Base-by-base conservation (phyloP, 1,140 invertebrate species). In the Drosophila equinoxialis region DNA sequence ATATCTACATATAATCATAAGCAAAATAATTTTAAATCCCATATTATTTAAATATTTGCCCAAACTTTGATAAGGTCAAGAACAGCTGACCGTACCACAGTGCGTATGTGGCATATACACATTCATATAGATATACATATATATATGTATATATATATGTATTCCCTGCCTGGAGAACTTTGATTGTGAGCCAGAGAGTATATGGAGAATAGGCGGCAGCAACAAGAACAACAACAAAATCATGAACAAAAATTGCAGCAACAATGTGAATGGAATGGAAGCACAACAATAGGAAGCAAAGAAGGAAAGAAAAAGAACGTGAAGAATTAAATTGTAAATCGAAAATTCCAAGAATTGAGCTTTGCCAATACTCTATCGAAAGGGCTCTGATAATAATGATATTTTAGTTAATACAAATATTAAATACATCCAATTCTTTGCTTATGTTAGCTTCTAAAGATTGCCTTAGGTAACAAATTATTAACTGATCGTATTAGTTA, bases 321-420 rank as follows among this genome's bases (percentile, higher is more conserved):
- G 69, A 80, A 87, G 83, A 87, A 71, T 71, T 84, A 89, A 87
- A 87, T 89, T 87, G 84, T 89, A 87, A 87, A 87, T 89, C 84
- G 84, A 89, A 30, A 87, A 89, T 89, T 89, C 84, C 84, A 84
- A 84, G 84, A 89, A 89, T 59, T 75, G 74, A 68, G 80, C 74
- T 84, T 73, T 81, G 74, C 14, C 14, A 20, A 48, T 51, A 51
- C 45, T 23, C 45, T 51, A 6, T 6, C 8, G 13, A 30, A 30
- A 11, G 10, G 45, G 17, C 2, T 51, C 17, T 23, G 0, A 51
- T 51, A 51, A 23, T 23, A 51, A 23, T 51, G 17, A 23, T 11
- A 51, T 37, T 10, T 30, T 30, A 30, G 30, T 30, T 30, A 3
- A 6, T 6, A 3, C 30, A 30, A 26, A 3, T 26, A 26, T 26